Conservation (phyloP, 2,797 vertebrate genomes). For the Salarias fasciatus region DNA sequence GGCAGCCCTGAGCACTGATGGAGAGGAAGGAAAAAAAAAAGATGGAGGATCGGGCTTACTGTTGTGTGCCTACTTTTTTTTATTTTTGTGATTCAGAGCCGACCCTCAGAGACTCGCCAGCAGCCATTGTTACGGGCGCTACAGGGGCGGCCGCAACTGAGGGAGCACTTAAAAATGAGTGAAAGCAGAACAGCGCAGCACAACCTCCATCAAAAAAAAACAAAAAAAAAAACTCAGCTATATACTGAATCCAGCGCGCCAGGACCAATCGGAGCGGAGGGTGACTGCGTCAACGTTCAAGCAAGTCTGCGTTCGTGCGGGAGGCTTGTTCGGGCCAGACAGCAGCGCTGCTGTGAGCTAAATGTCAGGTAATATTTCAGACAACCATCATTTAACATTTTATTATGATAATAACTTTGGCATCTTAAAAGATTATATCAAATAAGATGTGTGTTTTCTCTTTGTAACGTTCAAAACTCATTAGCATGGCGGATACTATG, state of each 20-base stretch:
- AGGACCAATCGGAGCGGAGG: neutral
- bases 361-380: too few relatives aligned
- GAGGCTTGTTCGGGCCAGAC: neutral
- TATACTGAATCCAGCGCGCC: conserved; percentile 2
- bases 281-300: conserved; percentile 10
- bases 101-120: conserved; percentile 38
- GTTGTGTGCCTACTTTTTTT: conserved; percentile 35
- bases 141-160: conserved; percentile 21
- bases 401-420: too few relatives aligned
- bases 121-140: conserved; percentile 25
- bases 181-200: conserved; percentile 19
- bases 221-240: conserved; percentile 3
- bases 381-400: too few relatives aligned
- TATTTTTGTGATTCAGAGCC: conserved; percentile 35
- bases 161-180: conserved; percentile 25
- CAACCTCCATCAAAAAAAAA: conserved; percentile 6
- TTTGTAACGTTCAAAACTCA: neutral
- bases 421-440: too few relatives aligned
- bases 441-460: neutral
- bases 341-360: neutral
- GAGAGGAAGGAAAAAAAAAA: conserved; percentile 12
- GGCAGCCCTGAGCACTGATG: conserved; percentile 42
- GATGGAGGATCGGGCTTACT: conserved; percentile 31
- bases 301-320: neutral
- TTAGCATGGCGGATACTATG: conserved; percentile 6